Evolutionary conservation across 2,113 vertebrate genomes (phyloP).

Genomic region (Pituophis catenifer): DNA sequence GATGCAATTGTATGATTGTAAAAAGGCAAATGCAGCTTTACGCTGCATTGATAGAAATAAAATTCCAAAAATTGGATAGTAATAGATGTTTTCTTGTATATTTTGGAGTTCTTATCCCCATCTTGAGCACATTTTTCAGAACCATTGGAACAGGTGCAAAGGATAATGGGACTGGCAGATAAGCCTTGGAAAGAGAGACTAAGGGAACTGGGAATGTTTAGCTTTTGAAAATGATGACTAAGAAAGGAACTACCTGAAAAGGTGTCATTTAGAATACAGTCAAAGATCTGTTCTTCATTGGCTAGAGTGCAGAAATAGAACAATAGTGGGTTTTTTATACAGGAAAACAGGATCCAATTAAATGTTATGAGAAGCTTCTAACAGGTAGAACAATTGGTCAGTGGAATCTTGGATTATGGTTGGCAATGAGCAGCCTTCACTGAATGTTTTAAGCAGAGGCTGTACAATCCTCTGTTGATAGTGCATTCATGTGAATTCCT

Average conservation of each 20-base stretch:
- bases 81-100: background rate
- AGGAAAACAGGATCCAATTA: background rate
- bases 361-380: background rate
- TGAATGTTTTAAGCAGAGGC: background rate
- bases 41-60: background rate
- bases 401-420: background rate
- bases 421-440: background rate
- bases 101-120: background rate
- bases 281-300: background rate
- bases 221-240: background rate
- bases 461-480: background rate
- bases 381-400: background rate
- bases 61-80: background rate
- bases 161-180: background rate
- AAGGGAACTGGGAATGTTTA: background rate
- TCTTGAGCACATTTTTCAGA: background rate
- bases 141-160: background rate
- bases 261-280: background rate
- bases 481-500: background rate
- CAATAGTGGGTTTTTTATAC: background rate
- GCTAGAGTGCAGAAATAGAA: background rate
- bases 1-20: background rate
- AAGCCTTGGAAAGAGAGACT: background rate
- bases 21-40: background rate
- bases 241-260: background rate